phyloP scores from a whole-genome alignment of 2,797 vertebrate species.

The Myotis myotis region DNA sequence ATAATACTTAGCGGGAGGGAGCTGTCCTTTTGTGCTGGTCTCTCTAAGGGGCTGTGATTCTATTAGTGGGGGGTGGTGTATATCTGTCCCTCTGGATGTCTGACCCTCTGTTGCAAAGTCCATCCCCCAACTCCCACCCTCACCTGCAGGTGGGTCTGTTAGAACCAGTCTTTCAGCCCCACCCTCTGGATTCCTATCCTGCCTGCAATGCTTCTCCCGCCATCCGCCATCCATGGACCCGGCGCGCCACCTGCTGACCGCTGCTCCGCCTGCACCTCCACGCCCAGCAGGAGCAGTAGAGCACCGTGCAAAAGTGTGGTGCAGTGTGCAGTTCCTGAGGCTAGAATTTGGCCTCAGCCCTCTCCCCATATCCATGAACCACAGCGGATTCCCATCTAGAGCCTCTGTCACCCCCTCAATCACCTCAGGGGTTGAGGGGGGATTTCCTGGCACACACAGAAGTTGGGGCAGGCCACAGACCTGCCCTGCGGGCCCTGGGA shows the following conservation, averaged over 20 bases:
- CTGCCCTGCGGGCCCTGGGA: rapidly evolving
- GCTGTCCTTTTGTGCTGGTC: neutral
- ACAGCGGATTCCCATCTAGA: neutral
- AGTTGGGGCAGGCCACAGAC: neutral
- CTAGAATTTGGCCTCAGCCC: neutral
- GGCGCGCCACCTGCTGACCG: conserved; percentile 62
- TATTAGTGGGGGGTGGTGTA: rapidly evolving
- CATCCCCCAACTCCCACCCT: neutral
- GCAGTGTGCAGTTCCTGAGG: neutral
- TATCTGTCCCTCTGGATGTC: neutral
- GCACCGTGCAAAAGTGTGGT: rapidly evolving
- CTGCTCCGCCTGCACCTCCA: neutral
- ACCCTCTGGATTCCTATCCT: rapidly evolving
- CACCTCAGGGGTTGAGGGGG: neutral
- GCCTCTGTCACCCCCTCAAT: neutral
- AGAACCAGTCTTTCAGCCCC: neutral
- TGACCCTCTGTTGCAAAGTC: neutral
- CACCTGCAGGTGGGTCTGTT: neutral
- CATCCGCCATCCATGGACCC: neutral
- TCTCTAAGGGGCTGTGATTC: neutral
- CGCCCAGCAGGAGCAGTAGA: neutral
- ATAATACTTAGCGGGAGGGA: neutral
- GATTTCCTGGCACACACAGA: neutral
- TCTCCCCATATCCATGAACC: neutral
- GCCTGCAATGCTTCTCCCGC: rapidly evolving